Conservation (phyloP, 2,888 invertebrate genomes). For the Philereme vetulata region DNA sequence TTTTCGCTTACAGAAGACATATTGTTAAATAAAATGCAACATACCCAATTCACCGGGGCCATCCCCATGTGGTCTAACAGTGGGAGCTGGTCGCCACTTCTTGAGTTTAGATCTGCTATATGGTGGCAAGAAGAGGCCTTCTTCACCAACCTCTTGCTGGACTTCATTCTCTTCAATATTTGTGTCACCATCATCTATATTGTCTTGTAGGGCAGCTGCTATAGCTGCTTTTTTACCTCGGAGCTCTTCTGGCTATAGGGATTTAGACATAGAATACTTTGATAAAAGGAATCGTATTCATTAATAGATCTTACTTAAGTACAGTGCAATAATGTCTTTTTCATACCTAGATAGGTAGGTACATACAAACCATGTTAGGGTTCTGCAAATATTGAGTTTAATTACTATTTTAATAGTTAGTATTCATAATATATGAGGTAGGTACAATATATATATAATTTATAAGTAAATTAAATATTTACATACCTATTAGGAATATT, state of each 20-base stretch:
- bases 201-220: conserved; percentile 65
- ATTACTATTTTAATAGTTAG: too few species aligned
- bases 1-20: too few species aligned
- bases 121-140: conserved; percentile 60
- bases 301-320: too few species aligned
- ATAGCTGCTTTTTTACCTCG: conserved; percentile 77
- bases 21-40: conserved; percentile 18
- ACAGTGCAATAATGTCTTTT: too few species aligned
- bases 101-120: conserved; percentile 78
- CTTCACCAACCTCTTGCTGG: conserved; percentile 63
- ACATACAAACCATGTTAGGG: too few species aligned
- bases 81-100: conserved; percentile 89
- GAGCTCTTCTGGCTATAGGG: conserved; percentile 50
- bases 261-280: neutral
- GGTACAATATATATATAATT: too few species aligned
- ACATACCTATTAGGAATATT: too few species aligned
- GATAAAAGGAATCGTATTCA: too few species aligned
- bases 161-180: conserved; percentile 69
- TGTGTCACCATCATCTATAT: conserved; percentile 62
- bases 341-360: too few species aligned
- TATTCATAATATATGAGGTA: too few species aligned
- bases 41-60: conserved; percentile 95
- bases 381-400: too few species aligned
- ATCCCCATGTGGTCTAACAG: conserved; percentile 86
- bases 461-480: too few species aligned